phyloP scores from a whole-genome alignment of 2,888 invertebrate genomes.

The Xestia c-nigrum region DNA sequence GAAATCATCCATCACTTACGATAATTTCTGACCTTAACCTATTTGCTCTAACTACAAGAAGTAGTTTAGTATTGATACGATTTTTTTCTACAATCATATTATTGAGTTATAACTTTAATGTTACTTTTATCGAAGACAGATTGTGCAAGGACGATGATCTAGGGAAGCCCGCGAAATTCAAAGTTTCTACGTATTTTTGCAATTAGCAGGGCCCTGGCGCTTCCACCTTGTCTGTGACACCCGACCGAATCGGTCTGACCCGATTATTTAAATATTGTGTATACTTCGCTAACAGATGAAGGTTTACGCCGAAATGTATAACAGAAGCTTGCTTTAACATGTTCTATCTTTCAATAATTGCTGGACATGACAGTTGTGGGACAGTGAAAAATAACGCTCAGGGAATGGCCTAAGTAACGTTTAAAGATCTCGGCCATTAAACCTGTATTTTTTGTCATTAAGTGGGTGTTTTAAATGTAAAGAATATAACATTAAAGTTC shows the following conservation, averaged over 20 bases:
- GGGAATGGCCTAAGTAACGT: background rate
- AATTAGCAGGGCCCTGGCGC: too few relatives aligned
- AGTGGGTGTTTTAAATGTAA: background rate
- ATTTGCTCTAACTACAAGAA: slow-evolving; percentile 4
- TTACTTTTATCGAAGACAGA: background rate
- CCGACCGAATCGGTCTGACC: too few relatives aligned
- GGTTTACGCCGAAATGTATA: background rate
- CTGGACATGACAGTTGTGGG: background rate
- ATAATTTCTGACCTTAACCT: slow-evolving; percentile 13
- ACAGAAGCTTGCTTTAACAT: background rate
- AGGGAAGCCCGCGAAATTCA: too few relatives aligned
- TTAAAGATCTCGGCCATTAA: background rate
- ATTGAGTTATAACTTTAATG: slow-evolving; percentile 24
- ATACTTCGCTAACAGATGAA: too few relatives aligned
- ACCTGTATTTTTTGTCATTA: background rate
- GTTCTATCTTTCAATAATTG: background rate
- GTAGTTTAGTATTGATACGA: slow-evolving; percentile 5
- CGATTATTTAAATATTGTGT: too few relatives aligned
- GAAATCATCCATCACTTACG: background rate
- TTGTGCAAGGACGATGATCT: background rate
- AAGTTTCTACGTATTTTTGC: too few relatives aligned
- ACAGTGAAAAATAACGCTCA: background rate
- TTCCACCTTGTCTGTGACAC: too few relatives aligned
- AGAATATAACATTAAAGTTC: background rate
- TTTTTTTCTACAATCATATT: background rate